Evolutionary conservation across 2,113 vertebrate species (phyloP), one percentile per base, ranked within the genome.

Genomic region (Anguilla japonica): DNA sequence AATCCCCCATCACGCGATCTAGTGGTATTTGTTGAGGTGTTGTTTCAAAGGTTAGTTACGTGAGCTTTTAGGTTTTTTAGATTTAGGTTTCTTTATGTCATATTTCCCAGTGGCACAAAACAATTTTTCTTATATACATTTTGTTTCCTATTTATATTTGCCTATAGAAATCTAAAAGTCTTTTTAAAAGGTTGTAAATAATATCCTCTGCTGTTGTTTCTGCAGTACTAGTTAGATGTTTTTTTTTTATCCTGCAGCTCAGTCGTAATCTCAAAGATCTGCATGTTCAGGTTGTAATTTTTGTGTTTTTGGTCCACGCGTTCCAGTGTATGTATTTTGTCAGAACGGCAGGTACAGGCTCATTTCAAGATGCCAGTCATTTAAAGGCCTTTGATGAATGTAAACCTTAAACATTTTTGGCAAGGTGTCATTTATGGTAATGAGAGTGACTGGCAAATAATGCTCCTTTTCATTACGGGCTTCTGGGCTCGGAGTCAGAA

Each of bases 381-480:
- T 89, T 81, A 81, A 79, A 43, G 88, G 84, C 83, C 83, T 79
- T 83, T 91, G 85, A 92, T 89, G 82, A 87, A 92, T 92, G 84
- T 91, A 86, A 87, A 92, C 63, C 57, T 41, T 90, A 91, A 93
- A 88, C 81, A 79, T 85, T 94, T 89, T 60, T 92, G 93, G 88
- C 91, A 41, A 82, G 83, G 67, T 92, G 91, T 91, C 88, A 85
- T 83, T 92, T 83, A 86, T 78, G 81, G 87, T 87, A 90, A 89
- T 88, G 88, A 89, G 60, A 84, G 83, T 87, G 88, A 93, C 88
- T 89, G 88, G 88, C 89, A 91, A 89, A 93, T 90, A 93, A 94
- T 93, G 92, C 81, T 83, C 83, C 87, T 93, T 94, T 94, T 94
- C 89, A 92, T 88, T 91, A 81, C 88, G 29, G 41, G 82, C 87